Conservation (phyloP, 2,888 invertebrate species). For the Argyra leucocephala region DNA sequence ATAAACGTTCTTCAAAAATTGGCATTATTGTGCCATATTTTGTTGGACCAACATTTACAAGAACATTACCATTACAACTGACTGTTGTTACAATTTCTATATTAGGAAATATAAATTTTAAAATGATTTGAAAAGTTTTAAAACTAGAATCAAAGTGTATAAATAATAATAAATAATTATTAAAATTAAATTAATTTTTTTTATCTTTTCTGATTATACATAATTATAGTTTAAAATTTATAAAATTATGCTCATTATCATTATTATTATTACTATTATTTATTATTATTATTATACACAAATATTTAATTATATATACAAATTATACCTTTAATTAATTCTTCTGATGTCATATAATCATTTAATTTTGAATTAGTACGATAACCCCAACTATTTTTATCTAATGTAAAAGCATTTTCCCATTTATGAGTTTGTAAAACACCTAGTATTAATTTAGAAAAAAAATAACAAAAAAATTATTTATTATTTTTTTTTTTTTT, state of each 20-base stretch:
- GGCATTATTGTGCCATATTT: slow-evolving; percentile 77
- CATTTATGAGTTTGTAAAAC: slow-evolving; percentile 69
- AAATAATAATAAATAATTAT: no score
- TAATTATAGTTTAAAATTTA: no score
- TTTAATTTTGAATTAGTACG: slow-evolving; percentile 59
- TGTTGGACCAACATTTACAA: slow-evolving; percentile 74
- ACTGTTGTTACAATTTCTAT: slow-evolving; percentile 61
- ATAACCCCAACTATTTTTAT: slow-evolving; percentile 78
- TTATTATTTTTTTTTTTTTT: not conserved
- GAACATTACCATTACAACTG: slow-evolving; percentile 66
- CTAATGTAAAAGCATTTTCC: slow-evolving; percentile 92
- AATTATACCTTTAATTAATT: slow-evolving; percentile 50
- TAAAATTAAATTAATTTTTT: no score
- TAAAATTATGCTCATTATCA: no score
- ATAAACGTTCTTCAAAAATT: slow-evolving; percentile 76
- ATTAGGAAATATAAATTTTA: not conserved
- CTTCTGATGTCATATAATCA: slow-evolving; percentile 57
- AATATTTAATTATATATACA: no score
- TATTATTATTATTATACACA: no score
- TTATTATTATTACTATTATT: no score
- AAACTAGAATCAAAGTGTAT: no score
- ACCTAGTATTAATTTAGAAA: slow-evolving; percentile 40
- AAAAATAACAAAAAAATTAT: not conserved
- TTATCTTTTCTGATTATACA: no score
- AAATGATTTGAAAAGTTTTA: no score